phyloP scores from a whole-genome alignment of 2,113 vertebrate genomes.

The Myrmecobius fasciatus region DNA sequence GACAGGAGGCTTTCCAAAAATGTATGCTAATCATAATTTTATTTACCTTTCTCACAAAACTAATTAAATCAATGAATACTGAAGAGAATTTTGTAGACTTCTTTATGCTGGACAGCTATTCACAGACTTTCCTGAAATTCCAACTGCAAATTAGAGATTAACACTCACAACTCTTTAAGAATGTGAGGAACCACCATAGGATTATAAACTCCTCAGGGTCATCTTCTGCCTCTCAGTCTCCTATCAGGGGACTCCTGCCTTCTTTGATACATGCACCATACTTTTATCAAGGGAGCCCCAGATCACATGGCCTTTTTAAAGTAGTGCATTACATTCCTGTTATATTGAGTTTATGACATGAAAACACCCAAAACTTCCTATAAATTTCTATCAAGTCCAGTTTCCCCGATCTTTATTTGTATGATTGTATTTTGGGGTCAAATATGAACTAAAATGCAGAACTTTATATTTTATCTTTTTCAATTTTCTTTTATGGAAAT shows the following conservation, averaged over 20 bases:
- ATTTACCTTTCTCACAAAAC: not conserved
- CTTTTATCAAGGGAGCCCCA: not conserved
- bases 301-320: not conserved
- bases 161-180: not conserved
- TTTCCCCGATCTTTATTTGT: not conserved
- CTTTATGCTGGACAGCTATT: not conserved
- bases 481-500: not conserved
- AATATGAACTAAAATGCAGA: not conserved
- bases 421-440: not conserved
- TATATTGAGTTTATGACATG: not conserved
- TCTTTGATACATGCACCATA: not conserved
- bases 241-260: not conserved
- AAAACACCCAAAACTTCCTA: not conserved
- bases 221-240: not conserved
- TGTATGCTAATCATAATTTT: not conserved
- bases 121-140: not conserved
- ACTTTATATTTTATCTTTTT: not conserved
- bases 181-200: not conserved
- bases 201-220: not conserved
- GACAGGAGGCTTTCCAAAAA: not conserved
- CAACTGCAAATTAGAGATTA: not conserved
- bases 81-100: not conserved
- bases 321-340: not conserved
- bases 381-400: not conserved
- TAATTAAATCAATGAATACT: not conserved